phyloP scores from a whole-genome alignment of 2,888 invertebrate genomes.

The Caenorhabditis doughertyi region DNA sequence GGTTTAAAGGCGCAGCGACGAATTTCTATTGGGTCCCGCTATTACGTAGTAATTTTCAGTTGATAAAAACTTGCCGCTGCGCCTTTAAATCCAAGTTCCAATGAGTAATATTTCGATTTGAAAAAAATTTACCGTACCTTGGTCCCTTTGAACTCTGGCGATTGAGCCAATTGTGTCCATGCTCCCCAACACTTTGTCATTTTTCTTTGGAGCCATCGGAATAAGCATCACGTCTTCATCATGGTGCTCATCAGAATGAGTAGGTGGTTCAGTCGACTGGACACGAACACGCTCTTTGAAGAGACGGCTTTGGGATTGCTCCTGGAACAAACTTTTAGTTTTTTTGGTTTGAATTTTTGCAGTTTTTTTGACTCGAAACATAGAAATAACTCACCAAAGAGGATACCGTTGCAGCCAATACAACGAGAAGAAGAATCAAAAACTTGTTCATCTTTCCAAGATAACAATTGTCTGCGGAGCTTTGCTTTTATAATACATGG shows the following conservation, averaged over 20 bases:
- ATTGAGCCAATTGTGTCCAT: conserved; percentile 33
- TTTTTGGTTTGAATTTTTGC: conserved; percentile 13
- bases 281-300: conserved; percentile 38
- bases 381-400: not conserved
- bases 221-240: not conserved
- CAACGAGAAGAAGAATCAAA: not conserved
- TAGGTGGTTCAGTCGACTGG: not conserved
- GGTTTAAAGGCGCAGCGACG: too few relatives aligned
- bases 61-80: too few relatives aligned
- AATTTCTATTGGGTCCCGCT: too few relatives aligned
- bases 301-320: too few relatives aligned
- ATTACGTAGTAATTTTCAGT: too few relatives aligned
- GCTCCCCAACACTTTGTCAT: conserved; percentile 22
- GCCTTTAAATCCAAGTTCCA: too few relatives aligned
- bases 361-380: not conserved
- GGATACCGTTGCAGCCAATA: not conserved
- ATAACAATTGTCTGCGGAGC: not conserved
- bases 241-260: not conserved
- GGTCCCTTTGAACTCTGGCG: conserved; percentile 46
- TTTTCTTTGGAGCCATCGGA: not conserved
- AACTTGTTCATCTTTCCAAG: conserved; percentile 5
- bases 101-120: too few relatives aligned
- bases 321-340: too few relatives aligned
- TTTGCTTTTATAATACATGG: conserved; percentile 5
- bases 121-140: too few relatives aligned